These are phyloP conservation scores for Cotesia vestalis DNA, from an alignment of 1,140 invertebrate genomes.

Conservation along the genomic window DNA sequence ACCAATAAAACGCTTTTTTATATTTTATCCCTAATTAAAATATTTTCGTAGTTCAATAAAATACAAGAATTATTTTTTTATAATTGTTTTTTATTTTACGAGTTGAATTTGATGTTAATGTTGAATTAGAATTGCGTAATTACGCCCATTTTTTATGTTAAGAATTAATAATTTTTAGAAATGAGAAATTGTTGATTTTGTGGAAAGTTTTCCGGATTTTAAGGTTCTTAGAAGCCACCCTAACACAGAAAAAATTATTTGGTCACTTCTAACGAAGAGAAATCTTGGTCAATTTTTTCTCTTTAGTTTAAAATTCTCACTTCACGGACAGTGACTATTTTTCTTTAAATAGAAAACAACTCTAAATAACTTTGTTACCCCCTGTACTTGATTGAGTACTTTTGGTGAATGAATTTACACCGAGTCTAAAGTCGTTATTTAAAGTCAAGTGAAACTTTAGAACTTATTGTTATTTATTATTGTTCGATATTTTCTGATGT, in stretches of 20 bases:
- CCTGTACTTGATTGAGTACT: too few species aligned
- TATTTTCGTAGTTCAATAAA: neutral
- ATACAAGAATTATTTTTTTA: constrained; percentile 3
- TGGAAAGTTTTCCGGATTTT: too few species aligned
- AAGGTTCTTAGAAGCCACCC: too few species aligned
- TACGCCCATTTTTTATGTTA: too few species aligned
- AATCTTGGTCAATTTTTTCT: constrained; percentile 14
- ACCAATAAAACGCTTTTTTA: constrained; percentile 7
- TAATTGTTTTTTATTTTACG: constrained; percentile 2
- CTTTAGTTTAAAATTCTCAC: constrained; percentile 1
- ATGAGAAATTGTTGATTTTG: too few species aligned
- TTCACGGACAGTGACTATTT: neutral
- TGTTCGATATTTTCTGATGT: too few species aligned
- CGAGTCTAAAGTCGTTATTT: too few species aligned
- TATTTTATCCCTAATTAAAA: neutral
- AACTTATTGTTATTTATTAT: too few species aligned
- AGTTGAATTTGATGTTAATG: neutral
- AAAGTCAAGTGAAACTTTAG: too few species aligned
- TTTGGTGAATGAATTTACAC: too few species aligned
- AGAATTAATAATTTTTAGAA: too few species aligned
- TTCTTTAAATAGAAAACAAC: neutral
- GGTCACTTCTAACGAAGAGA: constrained; percentile 10
- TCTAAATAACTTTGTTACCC: too few species aligned
- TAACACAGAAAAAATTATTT: constrained; percentile 1
- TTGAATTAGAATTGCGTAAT: neutral